These are phyloP conservation scores for Heliangelus exortis DNA, from an alignment of 2,797 vertebrate genomes.

Conservation along the genomic window DNA sequence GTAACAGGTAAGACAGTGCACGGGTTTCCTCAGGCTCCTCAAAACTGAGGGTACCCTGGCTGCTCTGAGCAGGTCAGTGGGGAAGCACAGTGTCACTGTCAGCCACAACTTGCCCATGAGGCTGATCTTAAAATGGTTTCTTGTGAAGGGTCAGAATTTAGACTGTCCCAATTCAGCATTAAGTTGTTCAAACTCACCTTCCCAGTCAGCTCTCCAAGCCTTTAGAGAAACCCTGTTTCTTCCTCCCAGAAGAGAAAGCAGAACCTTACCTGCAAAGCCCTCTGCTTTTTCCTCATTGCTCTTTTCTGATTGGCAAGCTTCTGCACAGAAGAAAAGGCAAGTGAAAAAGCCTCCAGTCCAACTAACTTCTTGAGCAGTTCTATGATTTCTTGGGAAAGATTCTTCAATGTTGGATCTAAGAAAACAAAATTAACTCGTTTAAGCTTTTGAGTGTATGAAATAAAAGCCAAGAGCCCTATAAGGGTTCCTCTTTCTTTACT, in stretches of 20 bases:
- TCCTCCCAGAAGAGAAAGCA: background rate
- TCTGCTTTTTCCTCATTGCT: conserved; percentile 86
- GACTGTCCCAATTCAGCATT: background rate
- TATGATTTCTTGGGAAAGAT: conserved; percentile 95
- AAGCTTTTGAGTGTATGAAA: background rate
- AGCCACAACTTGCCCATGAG: background rate
- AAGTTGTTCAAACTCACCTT: background rate
- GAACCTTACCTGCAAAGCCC: conserved; percentile 87
- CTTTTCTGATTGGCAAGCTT: conserved; percentile 88
- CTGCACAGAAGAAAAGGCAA: conserved; percentile 92
- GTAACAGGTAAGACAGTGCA: fast-evolving
- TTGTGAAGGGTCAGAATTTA: background rate
- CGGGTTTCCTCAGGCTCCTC: background rate
- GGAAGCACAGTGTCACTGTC: background rate
- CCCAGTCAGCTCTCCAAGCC: background rate
- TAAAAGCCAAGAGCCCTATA: background rate
- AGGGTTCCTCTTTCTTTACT: background rate
- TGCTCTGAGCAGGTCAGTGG: background rate
- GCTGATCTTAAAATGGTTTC: background rate
- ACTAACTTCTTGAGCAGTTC: conserved; percentile 93
- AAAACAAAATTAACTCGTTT: background rate
- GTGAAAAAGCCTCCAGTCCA: conserved; percentile 89
- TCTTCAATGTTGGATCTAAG: conserved; percentile 92
- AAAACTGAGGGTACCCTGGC: background rate
- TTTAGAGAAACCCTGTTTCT: background rate